These are phyloP conservation scores for Drosophila ezoana DNA, from an alignment of 2,888 invertebrate species.

Conservation along the genomic window DNA sequence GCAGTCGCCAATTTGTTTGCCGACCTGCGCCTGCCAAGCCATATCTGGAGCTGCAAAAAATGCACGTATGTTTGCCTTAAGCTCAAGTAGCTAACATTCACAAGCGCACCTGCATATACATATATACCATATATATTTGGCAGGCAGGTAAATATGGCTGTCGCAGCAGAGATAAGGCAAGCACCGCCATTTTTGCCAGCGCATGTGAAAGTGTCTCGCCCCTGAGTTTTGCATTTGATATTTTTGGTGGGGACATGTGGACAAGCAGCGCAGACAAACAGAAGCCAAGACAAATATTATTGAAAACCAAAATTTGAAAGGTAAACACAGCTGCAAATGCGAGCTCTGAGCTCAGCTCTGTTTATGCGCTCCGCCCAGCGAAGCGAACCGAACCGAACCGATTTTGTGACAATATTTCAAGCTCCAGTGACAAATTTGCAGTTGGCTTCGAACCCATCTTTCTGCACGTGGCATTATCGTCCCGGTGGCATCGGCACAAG, in stretches of 20 bases:
- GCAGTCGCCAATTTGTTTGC: conserved; percentile 6
- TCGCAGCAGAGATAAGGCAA: conserved; percentile 70
- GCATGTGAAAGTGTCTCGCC: conserved; percentile 26
- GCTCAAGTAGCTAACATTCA: conserved; percentile 53
- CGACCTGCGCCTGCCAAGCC: conserved; percentile 14
- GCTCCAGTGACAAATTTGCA: conserved; percentile 40
- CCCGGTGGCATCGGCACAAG: conserved; percentile 63
- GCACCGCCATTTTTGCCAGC: conserved; percentile 60
- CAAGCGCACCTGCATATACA: conserved; percentile 9
- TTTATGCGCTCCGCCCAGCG: conserved; percentile 49
- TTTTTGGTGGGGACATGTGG: conserved; percentile 73
- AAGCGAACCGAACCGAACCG: conserved; percentile 43
- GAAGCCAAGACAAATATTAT: conserved; percentile 72
- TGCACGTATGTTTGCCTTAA: conserved; percentile 25
- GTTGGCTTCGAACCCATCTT: conserved; percentile 33
- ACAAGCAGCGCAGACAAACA: conserved; percentile 50
- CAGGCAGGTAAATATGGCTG: conserved; percentile 78
- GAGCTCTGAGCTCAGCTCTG: conserved; percentile 43
- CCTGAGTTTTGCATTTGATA: conserved; percentile 73
- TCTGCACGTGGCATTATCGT: conserved; percentile 43
- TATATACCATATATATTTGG: conserved; percentile 43
- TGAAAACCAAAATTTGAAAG: conserved; percentile 72
- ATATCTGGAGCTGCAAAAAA: conserved; percentile 7
- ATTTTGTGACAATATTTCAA: conserved; percentile 52
- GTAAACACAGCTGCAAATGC: conserved; percentile 74